Percentiles rank a stretch among this genome's conserved stretches.
These are phyloP conservation scores for Achlya flavicornis DNA, from an alignment of 2,888 invertebrate genomes.

Conservation along the genomic window DNA sequence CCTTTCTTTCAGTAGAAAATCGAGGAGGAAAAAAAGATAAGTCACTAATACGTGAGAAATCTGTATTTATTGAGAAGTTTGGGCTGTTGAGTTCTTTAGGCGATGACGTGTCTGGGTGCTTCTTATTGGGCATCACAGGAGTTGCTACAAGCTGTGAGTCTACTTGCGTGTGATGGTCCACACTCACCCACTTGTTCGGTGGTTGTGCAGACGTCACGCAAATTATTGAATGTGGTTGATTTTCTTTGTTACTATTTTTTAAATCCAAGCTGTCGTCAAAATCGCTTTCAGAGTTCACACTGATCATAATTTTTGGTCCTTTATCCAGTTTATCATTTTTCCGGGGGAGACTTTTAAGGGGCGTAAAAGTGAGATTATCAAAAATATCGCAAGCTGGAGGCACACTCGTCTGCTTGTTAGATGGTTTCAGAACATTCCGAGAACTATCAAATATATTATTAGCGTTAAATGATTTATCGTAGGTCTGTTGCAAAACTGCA, in stretches of 20 bases:
- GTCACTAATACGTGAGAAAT: conserved; percentile 76
- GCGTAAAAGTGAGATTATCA: conserved; percentile 74
- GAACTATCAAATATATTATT: conserved; percentile 34
- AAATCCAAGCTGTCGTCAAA: conserved; percentile 68
- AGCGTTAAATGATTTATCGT: conserved; percentile 56
- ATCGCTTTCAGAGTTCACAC: conserved; percentile 69
- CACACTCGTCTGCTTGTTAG: conserved; percentile 56
- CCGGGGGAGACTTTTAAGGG: conserved; percentile 54
- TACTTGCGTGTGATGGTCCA: conserved; percentile 45
- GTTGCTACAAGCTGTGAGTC: conserved; percentile 50
- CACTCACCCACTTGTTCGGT: conserved; percentile 59
- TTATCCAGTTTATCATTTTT: conserved; percentile 66
- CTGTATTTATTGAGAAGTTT: conserved; percentile 77
- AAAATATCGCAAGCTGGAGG: conserved; percentile 59
- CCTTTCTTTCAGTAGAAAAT: conserved; percentile 76
- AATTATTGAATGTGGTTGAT: conserved; percentile 67
- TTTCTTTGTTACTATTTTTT: conserved; percentile 63
- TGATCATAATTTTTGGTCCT: conserved; percentile 68
- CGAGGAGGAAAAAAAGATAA: conserved; percentile 73
- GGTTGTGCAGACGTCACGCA: conserved; percentile 61
- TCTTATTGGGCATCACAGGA: conserved; percentile 55
- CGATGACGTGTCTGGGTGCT: conserved; percentile 77
- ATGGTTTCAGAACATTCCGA: conserved; percentile 60
- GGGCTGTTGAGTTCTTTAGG: conserved; percentile 76
- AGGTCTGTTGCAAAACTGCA: conserved; percentile 59